These are phyloP conservation scores for Lasioglossum leucozonium DNA, from an alignment of 2,888 invertebrate genomes.

Conservation along the genomic window DNA sequence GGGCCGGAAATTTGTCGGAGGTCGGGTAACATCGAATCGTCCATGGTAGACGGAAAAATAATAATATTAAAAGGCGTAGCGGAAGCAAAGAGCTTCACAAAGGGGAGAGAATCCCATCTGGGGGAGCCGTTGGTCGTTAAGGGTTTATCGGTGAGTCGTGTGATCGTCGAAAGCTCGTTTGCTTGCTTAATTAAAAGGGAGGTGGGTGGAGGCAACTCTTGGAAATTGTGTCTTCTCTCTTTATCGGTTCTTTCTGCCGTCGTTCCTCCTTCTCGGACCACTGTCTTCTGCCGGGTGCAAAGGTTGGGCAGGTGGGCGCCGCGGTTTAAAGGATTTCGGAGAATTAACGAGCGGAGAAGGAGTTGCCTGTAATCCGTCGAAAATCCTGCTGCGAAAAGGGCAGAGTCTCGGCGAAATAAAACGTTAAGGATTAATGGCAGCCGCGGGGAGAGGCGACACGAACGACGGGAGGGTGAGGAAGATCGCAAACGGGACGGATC, in stretches of 20 bases:
- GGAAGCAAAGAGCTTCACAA: conserved; percentile 15
- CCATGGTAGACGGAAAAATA: background rate
- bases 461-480: background rate
- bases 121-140: conserved; percentile 52
- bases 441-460: background rate
- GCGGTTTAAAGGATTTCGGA: conserved; percentile 40
- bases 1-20: background rate
- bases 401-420: conserved; percentile 22
- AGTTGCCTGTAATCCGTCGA: conserved; percentile 41
- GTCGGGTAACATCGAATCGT: background rate
- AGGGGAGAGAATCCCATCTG: conserved; percentile 8
- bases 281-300: conserved; percentile 27
- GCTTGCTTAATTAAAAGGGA: conserved; percentile 67
- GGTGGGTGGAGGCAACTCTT: conserved; percentile 47
- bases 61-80: conserved; percentile 4
- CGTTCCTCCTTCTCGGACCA: background rate
- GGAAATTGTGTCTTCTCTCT: conserved; percentile 41
- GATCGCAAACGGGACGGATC: background rate
- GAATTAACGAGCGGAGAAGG: conserved; percentile 42
- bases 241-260: background rate
- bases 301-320: conserved; percentile 39
- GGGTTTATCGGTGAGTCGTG: conserved; percentile 62
- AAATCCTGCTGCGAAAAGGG: conserved; percentile 31
- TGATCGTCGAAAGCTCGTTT: conserved; percentile 59
- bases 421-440: conserved; percentile 17